Conservation (phyloP, 2,113 vertebrate species). For the Sander vitreus region DNA sequence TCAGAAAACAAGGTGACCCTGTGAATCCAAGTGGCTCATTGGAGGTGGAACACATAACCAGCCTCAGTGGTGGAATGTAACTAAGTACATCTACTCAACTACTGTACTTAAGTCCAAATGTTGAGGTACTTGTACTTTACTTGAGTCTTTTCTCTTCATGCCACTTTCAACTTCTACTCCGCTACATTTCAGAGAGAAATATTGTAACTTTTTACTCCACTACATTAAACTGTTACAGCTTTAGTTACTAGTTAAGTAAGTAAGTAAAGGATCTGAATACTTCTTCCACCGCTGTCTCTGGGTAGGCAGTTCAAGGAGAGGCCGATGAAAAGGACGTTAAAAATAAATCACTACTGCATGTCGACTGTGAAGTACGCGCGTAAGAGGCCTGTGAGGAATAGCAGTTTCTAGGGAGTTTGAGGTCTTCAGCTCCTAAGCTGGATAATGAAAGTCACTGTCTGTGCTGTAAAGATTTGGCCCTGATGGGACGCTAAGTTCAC, state of each 20-base stretch:
- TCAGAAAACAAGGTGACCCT: constrained; percentile 10
- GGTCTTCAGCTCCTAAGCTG: constrained; percentile 1
- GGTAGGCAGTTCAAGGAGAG: constrained; percentile 22
- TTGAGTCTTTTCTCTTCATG: too few species aligned
- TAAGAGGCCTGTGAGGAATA: constrained; percentile 21
- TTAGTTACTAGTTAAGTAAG: too few species aligned
- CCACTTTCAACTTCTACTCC: too few species aligned
- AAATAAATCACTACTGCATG: constrained; percentile 4
- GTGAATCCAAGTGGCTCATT: constrained; percentile 1
- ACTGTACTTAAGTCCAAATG: too few species aligned
- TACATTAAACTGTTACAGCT: too few species aligned
- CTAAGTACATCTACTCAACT: too few species aligned
- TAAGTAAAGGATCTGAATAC: too few species aligned
- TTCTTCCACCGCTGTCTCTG: not conserved
- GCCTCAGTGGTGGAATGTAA: not conserved
- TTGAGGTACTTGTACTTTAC: too few species aligned
- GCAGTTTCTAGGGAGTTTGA: constrained; percentile 24
- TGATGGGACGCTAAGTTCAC: constrained; percentile 28
- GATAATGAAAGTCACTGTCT: not conserved
- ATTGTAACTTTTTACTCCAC: too few species aligned
- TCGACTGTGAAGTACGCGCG: not conserved
- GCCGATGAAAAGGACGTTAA: constrained; percentile 17
- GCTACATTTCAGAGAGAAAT: too few species aligned
- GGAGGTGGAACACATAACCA: constrained; percentile 7
- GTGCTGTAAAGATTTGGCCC: not conserved